Evolutionary conservation across 2,888 invertebrate genomes (phyloP).

Genomic region (Campaea margaritaria): DNA sequence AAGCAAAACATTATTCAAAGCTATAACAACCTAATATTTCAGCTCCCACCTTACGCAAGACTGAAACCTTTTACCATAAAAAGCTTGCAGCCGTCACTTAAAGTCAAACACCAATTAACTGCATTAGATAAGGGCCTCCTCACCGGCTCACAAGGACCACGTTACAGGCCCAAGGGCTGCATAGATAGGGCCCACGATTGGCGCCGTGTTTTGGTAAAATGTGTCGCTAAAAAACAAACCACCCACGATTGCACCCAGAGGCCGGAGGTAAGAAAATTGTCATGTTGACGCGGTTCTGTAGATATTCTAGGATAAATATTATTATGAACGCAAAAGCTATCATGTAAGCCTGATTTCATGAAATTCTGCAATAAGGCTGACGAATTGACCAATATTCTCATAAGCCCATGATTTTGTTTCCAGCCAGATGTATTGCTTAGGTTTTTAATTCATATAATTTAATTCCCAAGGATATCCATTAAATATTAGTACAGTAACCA

Average conservation of each 20-base stretch:
- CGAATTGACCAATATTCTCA: too few species aligned
- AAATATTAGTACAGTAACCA: too few species aligned
- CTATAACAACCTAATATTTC: slow-evolving; percentile 2
- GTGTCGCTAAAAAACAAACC: slow-evolving; percentile 55
- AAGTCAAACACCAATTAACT: slow-evolving; percentile 74
- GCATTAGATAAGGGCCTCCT: slow-evolving; percentile 58
- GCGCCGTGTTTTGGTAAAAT: slow-evolving; percentile 60
- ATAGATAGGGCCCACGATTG: slow-evolving; percentile 50
- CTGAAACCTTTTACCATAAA: slow-evolving; percentile 36
- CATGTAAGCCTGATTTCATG: too few species aligned
- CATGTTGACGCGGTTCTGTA: slow-evolving; percentile 14
- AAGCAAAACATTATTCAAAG: neutral
- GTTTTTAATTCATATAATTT: too few species aligned
- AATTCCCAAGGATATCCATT: too few species aligned
- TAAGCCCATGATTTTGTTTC: too few species aligned
- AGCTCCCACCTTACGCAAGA: slow-evolving; percentile 67
- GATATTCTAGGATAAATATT: neutral
- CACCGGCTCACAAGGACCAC: slow-evolving; percentile 39
- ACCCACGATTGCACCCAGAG: slow-evolving; percentile 52
- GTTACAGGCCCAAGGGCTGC: slow-evolving; percentile 29
- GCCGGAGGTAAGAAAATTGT: slow-evolving; percentile 36
- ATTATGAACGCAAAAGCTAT: too few species aligned
- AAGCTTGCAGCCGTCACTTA: slow-evolving; percentile 49
- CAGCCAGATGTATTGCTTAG: too few species aligned
- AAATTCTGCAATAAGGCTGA: too few species aligned